These are phyloP conservation scores for Speoplatyrhinus poulsoni DNA, from an alignment of 2,113 vertebrate species.

Conservation along the genomic window DNA sequence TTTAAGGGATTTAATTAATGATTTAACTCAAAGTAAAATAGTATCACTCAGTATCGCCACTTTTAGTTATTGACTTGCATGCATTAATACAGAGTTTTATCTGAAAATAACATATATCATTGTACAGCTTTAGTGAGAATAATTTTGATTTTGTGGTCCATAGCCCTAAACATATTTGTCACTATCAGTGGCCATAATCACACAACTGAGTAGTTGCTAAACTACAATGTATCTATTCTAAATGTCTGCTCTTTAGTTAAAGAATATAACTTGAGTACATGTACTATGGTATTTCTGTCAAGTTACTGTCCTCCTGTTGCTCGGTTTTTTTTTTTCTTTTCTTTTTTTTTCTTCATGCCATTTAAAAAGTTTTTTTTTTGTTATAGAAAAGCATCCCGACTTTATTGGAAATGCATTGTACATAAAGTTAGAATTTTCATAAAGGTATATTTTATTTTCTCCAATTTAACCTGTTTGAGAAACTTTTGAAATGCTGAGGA, in stretches of 20 bases:
- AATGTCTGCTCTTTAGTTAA: not conserved
- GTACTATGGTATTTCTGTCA: not conserved
- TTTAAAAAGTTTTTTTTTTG: slow-evolving; percentile 1
- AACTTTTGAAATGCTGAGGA: not conserved
- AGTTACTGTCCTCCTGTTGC: not conserved
- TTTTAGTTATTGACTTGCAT: too few relatives aligned
- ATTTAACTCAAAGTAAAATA: not conserved
- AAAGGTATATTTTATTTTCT: slow-evolving; percentile 30
- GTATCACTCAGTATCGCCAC: not conserved
- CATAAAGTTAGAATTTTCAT: slow-evolving; percentile 38
- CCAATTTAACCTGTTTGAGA: slow-evolving; percentile 1
- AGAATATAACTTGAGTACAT: not conserved
- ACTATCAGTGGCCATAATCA: too few relatives aligned
- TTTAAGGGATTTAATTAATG: not conserved
- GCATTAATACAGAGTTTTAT: too few relatives aligned
- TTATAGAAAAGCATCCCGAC: slow-evolving; percentile 8
- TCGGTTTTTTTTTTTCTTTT: not conserved
- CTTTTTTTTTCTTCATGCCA: not conserved
- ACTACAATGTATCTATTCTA: too few relatives aligned
- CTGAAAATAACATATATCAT: too few relatives aligned
- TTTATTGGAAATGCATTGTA: slow-evolving; percentile 37
- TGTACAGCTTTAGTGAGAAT: too few relatives aligned
- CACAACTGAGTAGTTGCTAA: too few relatives aligned
- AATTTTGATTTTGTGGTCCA: too few relatives aligned
- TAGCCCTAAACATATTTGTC: too few relatives aligned